These are phyloP conservation scores for Saimiri boliviensis DNA, from an alignment of 2,113 vertebrate species.

Conservation along the genomic window DNA sequence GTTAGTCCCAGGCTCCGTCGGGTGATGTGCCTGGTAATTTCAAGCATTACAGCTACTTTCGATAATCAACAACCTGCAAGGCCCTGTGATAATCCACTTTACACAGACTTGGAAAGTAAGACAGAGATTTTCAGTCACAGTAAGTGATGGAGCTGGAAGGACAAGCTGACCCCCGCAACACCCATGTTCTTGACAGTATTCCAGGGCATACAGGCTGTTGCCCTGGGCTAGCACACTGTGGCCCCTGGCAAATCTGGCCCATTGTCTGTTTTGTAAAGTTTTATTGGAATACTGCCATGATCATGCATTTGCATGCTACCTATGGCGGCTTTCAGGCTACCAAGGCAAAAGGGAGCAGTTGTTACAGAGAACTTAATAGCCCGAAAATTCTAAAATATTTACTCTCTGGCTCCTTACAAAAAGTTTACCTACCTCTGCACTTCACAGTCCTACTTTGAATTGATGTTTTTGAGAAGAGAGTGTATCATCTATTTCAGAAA, in stretches of 20 bases:
- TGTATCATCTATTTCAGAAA: not conserved
- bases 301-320: not conserved
- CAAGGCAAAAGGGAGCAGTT: not conserved
- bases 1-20: not conserved
- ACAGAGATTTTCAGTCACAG: not conserved
- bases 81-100: not conserved
- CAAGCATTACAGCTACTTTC: not conserved
- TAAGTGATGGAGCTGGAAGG: not conserved
- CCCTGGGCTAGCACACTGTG: not conserved
- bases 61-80: not conserved
- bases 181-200: not conserved
- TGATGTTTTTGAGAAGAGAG: not conserved
- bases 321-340: not conserved
- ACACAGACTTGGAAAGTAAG: not conserved
- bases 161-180: not conserved
- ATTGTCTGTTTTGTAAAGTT: not conserved
- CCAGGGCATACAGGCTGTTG: not conserved
- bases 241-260: not conserved
- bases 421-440: not conserved
- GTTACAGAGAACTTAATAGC: not conserved
- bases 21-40: not conserved
- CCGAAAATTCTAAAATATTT: not conserved
- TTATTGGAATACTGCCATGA: not conserved
- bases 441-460: not conserved
- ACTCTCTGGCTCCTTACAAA: not conserved